Evolutionary conservation across 1,140 invertebrate species (phyloP), one percentile per base, ranked within the genome.

Genomic region (Bombus turneri): DNA sequence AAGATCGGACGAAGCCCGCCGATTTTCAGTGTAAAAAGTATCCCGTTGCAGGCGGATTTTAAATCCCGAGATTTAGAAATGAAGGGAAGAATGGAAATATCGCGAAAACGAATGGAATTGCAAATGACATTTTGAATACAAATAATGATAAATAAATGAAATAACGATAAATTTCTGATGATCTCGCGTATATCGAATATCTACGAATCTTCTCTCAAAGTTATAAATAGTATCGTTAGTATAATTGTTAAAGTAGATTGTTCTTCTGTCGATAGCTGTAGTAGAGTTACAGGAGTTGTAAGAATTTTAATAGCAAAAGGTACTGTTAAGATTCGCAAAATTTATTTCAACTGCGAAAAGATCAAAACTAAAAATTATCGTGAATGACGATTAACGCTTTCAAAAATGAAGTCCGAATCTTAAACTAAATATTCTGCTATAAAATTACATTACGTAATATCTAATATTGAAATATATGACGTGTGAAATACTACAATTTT

Each of bases 31-130:
- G 25, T 5, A 66, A 15, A 37, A 39, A n/a, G 75, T 77, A 77
- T 77, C 75, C 57, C 75, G 75, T 77, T 77, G 75, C 75, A 77
- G 22, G 12, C 74, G 0, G 3, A 37, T n/a, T 77, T 77, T 12
- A 12, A 47, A 12, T 18, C 15, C 13, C 0, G 18, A 39, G 59
- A 39, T 59, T 39, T 10, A 25, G 28, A 43, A 18, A 74, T 1
- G 22, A 31, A 28, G 18, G 10, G 9, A 10, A 41, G 1, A 43
- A 72, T 25, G n/a, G 9, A 18, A 5, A 66, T 18, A 64, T 64
- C 13, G 62, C 13, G 4, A 15, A 37, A 25, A 37, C n/a, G 62
- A 64, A 64, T 59, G 8, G 9, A 3, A 59, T 28, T 59, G 12
- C 47, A 2, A 22, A 53, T 53, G 18, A 22, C 47, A 53, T 53